Evolutionary conservation across 1,140 invertebrate genomes (phyloP).

Genomic region (Hypsibius dujardini): DNA sequence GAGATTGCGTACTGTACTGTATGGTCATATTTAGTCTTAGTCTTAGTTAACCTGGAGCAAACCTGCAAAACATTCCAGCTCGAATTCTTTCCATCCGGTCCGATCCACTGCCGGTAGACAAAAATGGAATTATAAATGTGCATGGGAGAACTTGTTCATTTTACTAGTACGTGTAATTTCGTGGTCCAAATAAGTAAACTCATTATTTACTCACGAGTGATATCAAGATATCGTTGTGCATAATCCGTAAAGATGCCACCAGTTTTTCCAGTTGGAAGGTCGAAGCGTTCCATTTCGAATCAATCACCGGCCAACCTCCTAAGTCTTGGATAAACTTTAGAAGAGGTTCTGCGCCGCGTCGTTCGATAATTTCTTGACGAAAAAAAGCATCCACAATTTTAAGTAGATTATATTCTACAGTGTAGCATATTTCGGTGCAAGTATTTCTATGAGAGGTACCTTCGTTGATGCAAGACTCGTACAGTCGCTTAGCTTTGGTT

Average conservation of each 20-base stretch:
- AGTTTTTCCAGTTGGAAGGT: slow-evolving; percentile 43
- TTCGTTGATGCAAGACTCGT: slow-evolving; percentile 64
- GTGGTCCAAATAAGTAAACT: no score
- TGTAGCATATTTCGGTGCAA: no score
- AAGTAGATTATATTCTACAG: no score
- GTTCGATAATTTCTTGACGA: slow-evolving; percentile 34
- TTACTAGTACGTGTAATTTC: no score
- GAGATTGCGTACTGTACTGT: no score
- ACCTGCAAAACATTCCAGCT: slow-evolving; percentile 47
- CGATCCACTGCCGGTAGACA: slow-evolving; percentile 49
- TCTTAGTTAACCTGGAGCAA: no score
- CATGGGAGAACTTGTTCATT: no score
- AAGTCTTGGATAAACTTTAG: slow-evolving; percentile 49
- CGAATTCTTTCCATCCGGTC: slow-evolving; percentile 70
- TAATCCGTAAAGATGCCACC: slow-evolving; percentile 53
- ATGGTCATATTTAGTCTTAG: no score
- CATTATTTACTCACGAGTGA: neutral
- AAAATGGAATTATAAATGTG: no score
- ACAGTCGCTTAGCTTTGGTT: slow-evolving; percentile 51
- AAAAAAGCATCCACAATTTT: slow-evolving; percentile 10
- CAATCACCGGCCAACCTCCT: slow-evolving; percentile 66
- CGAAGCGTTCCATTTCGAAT: slow-evolving; percentile 41
- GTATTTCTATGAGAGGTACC: slow-evolving; percentile 32
- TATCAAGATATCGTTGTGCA: slow-evolving; percentile 63
- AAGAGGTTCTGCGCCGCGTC: slow-evolving; percentile 50